Percentiles rank a stretch among this genome's conserved stretches.
Conservation (phyloP, 2,888 invertebrate species). For the Oscheius myriophilus region DNA sequence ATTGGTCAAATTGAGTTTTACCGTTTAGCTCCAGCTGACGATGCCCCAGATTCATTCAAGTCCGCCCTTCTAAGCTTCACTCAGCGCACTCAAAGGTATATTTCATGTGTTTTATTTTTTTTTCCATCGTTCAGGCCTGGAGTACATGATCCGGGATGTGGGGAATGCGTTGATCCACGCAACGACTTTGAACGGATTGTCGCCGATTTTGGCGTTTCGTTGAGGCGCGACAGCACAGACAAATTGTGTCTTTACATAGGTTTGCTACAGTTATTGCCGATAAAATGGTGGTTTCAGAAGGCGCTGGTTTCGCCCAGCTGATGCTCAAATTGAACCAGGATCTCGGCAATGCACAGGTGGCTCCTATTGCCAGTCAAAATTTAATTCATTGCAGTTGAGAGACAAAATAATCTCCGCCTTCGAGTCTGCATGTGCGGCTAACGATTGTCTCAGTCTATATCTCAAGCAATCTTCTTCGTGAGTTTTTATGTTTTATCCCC, state of each 20-base stretch:
- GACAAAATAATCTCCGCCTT: background rate
- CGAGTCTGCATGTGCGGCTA: background rate
- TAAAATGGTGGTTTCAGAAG: constrained; percentile 9
- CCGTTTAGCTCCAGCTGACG: background rate
- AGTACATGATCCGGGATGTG: background rate
- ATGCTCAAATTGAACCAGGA: constrained; percentile 1
- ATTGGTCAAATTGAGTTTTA: background rate
- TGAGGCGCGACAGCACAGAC: background rate
- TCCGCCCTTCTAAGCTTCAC: constrained; percentile 21
- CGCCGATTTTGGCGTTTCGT: background rate
- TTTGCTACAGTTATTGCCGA: background rate
- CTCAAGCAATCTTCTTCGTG: constrained; percentile 16
- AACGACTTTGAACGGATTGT: constrained; percentile 21
- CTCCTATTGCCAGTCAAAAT: background rate
- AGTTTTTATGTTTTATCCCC: background rate
- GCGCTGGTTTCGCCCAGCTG: background rate
- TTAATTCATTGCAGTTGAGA: background rate
- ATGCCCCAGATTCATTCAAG: background rate
- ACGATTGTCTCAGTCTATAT: constrained; percentile 8
- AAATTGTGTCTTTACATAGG: constrained; percentile 9
- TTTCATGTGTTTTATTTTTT: background rate
- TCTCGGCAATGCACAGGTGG: background rate
- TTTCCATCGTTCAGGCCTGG: background rate
- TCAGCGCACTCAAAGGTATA: constrained; percentile 25
- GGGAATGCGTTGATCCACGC: constrained; percentile 1